Conservation (phyloP, 2,888 invertebrate species). For the Tipula vernalis region DNA sequence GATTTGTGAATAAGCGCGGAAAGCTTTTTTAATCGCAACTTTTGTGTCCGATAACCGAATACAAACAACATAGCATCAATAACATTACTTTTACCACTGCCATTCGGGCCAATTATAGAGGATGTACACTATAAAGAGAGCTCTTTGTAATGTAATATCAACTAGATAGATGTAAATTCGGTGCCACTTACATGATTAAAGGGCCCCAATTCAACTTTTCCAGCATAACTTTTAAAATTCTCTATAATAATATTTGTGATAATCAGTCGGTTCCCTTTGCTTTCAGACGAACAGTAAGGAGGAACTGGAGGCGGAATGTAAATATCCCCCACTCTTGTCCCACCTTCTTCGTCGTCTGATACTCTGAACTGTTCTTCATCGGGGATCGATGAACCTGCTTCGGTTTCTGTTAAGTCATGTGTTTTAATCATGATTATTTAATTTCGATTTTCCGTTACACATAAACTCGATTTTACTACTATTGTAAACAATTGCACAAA, state of each 20-base stretch:
- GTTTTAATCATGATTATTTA: neutral
- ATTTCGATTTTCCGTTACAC: neutral
- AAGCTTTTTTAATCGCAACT: constrained; percentile 92
- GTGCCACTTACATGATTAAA: constrained; percentile 72
- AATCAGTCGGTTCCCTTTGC: constrained; percentile 71
- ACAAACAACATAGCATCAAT: constrained; percentile 99
- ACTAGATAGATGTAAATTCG: neutral
- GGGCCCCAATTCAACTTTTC: constrained; percentile 71
- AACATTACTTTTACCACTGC: constrained; percentile 97
- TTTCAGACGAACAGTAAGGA: constrained; percentile 55
- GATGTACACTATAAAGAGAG: constrained; percentile 68
- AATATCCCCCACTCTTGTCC: constrained; percentile 62
- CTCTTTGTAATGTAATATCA: neutral
- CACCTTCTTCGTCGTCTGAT: constrained; percentile 37
- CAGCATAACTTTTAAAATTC: constrained; percentile 96
- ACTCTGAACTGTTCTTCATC: neutral
- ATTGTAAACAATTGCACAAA: no score
- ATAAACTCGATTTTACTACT: neutral
- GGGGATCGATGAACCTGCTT: neutral
- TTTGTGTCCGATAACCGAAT: constrained; percentile 91
- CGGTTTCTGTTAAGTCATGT: neutral
- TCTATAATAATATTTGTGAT: constrained; percentile 82
- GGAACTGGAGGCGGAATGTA: constrained; percentile 70
- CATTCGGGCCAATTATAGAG: constrained; percentile 95
- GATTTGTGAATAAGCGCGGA: constrained; percentile 89